Percentiles rank a stretch among this genome's conserved stretches.
Evolutionary conservation across 37 sponge, comb jelly and placozoan genomes (phyloP).

Genomic region (Dysidea cf. avara): DNA sequence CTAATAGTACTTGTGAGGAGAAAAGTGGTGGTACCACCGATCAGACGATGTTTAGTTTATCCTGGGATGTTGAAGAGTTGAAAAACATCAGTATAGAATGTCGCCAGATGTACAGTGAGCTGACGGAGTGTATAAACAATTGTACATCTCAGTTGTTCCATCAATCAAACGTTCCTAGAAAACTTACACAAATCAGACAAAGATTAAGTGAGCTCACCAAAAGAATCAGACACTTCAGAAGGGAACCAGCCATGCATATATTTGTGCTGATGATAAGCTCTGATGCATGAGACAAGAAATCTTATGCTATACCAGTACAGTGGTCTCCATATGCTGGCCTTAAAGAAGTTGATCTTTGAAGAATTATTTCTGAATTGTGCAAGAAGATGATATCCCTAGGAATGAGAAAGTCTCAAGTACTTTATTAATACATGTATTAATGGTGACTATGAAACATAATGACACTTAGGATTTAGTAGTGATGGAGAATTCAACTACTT

Average conservation of each 20-base stretch:
- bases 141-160: neutral
- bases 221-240: neutral
- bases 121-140: too few species aligned
- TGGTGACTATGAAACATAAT: too few species aligned
- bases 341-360: too few species aligned
- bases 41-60: conserved; percentile 23
- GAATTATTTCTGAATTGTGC: too few species aligned
- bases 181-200: too few species aligned
- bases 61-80: conserved; percentile 29
- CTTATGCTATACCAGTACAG: conserved; percentile 50
- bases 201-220: neutral
- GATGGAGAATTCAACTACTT: too few species aligned
- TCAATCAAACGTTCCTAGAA: too few species aligned
- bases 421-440: too few species aligned
- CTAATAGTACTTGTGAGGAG: conserved; percentile 5
- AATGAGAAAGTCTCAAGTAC: conserved; percentile 28
- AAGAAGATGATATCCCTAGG: conserved; percentile 1
- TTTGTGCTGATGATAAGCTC: conserved; percentile 48
- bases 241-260: conserved; percentile 34
- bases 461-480: conserved; percentile 12
- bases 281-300: conserved; percentile 21
- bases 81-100: neutral
- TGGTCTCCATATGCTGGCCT: too few species aligned
- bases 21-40: conserved; percentile 1
- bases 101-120: too few species aligned